A percentile compares a stretch with the other conserved stretches of the same genome.
phyloP scores from a whole-genome alignment of 30 jellyfish, hydroid and myxozoan genomes.

The Cassiopea xamachana region DNA sequence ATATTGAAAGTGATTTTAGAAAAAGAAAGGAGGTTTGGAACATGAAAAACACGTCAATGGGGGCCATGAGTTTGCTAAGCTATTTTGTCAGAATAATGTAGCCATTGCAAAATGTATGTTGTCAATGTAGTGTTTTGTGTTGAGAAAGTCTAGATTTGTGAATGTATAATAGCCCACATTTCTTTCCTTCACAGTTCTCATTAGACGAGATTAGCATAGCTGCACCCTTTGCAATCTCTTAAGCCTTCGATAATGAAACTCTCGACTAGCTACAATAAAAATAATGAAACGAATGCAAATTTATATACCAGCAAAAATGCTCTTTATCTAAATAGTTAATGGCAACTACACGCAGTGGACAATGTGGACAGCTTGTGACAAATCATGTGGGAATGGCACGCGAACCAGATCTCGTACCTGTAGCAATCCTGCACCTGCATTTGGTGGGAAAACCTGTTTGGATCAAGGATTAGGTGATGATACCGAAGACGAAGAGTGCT shows the following conservation, averaged over 20 bases:
- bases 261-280: too few species aligned
- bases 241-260: too few species aligned
- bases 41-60: too few species aligned
- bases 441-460: constrained; percentile 83
- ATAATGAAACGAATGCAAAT: too few species aligned
- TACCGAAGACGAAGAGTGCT: constrained; percentile 77
- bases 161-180: too few species aligned
- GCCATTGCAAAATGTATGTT: not conserved
- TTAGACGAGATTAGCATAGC: too few species aligned
- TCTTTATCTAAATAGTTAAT: constrained; percentile 24
- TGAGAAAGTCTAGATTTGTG: too few species aligned
- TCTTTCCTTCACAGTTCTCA: too few species aligned
- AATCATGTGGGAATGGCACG: constrained; percentile 79
- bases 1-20: too few species aligned
- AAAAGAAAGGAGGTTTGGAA: too few species aligned
- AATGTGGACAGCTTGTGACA: constrained; percentile 78
- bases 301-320: not conserved
- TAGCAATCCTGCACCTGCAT: constrained; percentile 79
- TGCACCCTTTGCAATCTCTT: too few species aligned
- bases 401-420: constrained; percentile 74
- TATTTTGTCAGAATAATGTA: not conserved
- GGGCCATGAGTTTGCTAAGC: not conserved
- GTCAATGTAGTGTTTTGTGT: not conserved
- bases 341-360: constrained; percentile 79
- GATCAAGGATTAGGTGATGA: constrained; percentile 85